Evolutionary conservation across 2,888 invertebrate species (phyloP).

Genomic region (Apodemia mormo): DNA sequence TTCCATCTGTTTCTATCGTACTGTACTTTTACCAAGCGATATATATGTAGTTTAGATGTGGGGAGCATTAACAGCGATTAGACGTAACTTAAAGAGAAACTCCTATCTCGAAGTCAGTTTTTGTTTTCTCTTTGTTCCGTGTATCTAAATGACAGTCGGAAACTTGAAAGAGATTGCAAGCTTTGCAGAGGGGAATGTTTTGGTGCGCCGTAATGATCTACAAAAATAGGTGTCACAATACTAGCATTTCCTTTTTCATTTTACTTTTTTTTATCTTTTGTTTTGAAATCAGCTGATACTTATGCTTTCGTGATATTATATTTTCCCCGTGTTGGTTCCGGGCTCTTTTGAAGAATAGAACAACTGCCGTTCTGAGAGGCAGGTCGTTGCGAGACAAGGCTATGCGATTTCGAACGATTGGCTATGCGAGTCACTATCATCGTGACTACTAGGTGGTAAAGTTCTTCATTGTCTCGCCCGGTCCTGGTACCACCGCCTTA

Average conservation of each 20-base stretch:
- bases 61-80: neutral
- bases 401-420: too few relatives aligned
- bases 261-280: neutral
- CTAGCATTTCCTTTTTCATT: neutral
- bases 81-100: neutral
- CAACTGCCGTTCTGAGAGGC: too few relatives aligned
- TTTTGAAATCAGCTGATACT: neutral
- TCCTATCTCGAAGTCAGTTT: constrained; percentile 1
- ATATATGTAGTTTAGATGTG: neutral
- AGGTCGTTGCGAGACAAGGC: too few relatives aligned
- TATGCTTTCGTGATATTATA: too few relatives aligned
- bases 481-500: too few relatives aligned
- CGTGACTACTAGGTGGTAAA: too few relatives aligned
- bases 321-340: too few relatives aligned
- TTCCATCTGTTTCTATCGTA: neutral
- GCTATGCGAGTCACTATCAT: too few relatives aligned
- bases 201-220: neutral
- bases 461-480: too few relatives aligned
- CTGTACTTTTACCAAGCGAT: neutral
- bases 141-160: constrained; percentile 15
- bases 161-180: constrained; percentile 3
- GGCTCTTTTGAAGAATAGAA: too few relatives aligned
- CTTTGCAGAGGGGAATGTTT: neutral
- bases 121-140: constrained; percentile 15
- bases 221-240: neutral